Evolutionary conservation across 2,113 vertebrate species (phyloP).

Genomic region (Perccottus glenii): DNA sequence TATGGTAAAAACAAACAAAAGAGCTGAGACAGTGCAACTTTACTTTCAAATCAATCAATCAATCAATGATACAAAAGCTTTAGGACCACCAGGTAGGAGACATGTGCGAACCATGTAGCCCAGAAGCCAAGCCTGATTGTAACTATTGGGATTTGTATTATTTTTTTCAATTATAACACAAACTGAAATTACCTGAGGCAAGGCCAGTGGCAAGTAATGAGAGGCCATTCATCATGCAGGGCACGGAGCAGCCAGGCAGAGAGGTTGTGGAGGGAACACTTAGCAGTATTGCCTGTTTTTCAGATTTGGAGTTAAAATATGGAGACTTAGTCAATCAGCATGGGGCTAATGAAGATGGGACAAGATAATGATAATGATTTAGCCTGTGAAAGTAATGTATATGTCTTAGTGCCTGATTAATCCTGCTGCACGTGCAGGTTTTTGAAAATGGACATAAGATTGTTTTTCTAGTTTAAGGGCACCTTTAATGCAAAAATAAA

Average conservation of each 20-base stretch:
- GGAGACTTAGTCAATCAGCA: neutral
- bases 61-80: neutral
- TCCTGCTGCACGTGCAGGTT: neutral
- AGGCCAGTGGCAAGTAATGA: conserved; percentile 25
- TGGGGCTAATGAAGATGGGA: neutral
- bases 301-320: conserved; percentile 6
- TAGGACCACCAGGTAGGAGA: neutral
- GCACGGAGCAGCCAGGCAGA: neutral
- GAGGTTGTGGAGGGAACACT: conserved; percentile 1
- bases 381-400: neutral
- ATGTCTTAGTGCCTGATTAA: neutral
- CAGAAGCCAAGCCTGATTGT: conserved; percentile 12
- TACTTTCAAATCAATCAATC: too few species aligned
- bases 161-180: conserved; percentile 27
- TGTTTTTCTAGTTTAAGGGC: neutral
- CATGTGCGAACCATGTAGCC: neutral
- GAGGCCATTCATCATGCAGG: conserved; percentile 39
- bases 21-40: too few species aligned
- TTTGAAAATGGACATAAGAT: neutral
- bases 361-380: neutral
- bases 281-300: conserved; percentile 10
- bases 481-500: too few species aligned
- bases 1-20: too few species aligned
- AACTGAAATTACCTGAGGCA: conserved; percentile 25
- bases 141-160: conserved; percentile 8